Conservation (phyloP, 35 echinoderm and acorn worm species). For the Apostichopus japonicus region DNA sequence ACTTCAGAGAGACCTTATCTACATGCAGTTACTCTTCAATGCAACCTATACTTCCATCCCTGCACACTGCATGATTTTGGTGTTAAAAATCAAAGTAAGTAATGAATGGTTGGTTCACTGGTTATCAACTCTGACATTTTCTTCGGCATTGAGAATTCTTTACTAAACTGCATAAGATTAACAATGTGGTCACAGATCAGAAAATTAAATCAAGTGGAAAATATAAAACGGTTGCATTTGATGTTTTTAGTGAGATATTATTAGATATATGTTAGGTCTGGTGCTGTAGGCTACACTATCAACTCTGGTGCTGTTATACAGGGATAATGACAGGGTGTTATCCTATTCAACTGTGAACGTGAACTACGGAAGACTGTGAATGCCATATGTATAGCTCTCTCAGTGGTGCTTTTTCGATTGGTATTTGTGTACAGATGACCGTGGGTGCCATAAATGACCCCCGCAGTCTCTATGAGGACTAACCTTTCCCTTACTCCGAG, state of each 20-base stretch:
- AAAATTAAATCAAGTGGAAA: too few relatives aligned
- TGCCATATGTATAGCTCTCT: background rate
- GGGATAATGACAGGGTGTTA: background rate
- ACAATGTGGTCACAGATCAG: too few relatives aligned
- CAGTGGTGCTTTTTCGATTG: background rate
- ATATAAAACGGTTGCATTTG: too few relatives aligned
- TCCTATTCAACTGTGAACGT: background rate
- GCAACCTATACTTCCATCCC: too few relatives aligned
- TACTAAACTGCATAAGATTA: too few relatives aligned
- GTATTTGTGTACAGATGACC: background rate
- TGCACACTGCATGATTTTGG: background rate
- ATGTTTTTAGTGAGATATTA: background rate
- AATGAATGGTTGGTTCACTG: background rate
- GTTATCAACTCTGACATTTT: background rate
- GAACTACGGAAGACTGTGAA: background rate
- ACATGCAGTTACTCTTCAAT: too few relatives aligned
- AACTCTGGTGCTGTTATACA: background rate
- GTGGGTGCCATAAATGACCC: background rate
- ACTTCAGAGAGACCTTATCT: too few relatives aligned
- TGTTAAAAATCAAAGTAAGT: background rate
- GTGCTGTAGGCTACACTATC: background rate
- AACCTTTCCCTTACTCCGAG: conserved; percentile 36
- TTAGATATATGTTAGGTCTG: background rate
- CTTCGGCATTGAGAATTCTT: background rate
- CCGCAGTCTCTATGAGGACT: conserved; percentile 1